Evolutionary conservation across 2,888 invertebrate genomes (phyloP), one percentile per base, ranked within the genome.

Genomic region (Conchocele bisecta): DNA sequence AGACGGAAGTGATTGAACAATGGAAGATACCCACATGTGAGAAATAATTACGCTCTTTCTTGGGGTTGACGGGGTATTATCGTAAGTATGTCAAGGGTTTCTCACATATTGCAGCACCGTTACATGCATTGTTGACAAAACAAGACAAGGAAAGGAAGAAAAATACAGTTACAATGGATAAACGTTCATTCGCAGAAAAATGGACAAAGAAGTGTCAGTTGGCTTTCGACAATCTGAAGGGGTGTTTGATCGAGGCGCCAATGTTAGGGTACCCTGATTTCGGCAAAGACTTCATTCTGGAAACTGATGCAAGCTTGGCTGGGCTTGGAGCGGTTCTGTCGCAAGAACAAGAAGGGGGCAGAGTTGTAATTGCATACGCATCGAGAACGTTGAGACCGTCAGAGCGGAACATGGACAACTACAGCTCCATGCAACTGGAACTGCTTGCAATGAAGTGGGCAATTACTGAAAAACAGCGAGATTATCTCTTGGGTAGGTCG

Each of bases 251-350:
- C 6, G 29, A 31, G 24, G 41, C 79, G 15, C 65, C 69, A 7
- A 58, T 79, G 24, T 26, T 74, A 39, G 71, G 71, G 20, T 79
- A 64, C 46, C 63, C 79, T 24, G 75, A 80, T 56, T 78, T 61
- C 39, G 56, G 39, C 15, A 15, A 35, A 24, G 68, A 73, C 11
- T 82, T 75, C 48, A 54, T 71, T 2, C 26, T 78, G 5, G 78
- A 75, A 53, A 66, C 61, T 9, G 77, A 82, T 65, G 77, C 78
- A 9, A 74, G 78, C 39, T 22, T 61, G 15, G 3, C 37, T 9
- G 75, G 75, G 31, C 24, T 48, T 3, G 75, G 75, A 11, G 78
- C 66, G 2, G 71, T 79, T 11, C 33, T 81, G 13, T 79, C 72
- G 3, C 80, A 79, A 51, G 48, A 75, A 13, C 58, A 79, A 56